Conservation (phyloP, 1,140 invertebrate genomes). For the Aethina tumida region DNA sequence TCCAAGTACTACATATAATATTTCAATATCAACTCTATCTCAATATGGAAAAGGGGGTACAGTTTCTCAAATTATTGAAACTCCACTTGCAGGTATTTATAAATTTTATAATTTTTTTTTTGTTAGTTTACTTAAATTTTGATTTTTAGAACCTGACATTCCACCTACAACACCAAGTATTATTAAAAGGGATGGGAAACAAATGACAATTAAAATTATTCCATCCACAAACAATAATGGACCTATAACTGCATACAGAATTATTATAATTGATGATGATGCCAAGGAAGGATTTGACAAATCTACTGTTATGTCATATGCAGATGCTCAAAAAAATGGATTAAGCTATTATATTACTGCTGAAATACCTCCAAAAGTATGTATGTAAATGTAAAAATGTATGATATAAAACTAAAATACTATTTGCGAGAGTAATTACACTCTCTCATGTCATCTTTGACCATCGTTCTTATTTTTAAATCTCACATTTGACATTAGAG, state of each 20-base stretch:
- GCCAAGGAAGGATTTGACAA: slow-evolving; percentile 48
- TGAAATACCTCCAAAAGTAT: slow-evolving; percentile 49
- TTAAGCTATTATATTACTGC: slow-evolving; percentile 72
- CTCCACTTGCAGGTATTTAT: slow-evolving; percentile 24
- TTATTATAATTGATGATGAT: slow-evolving; percentile 59
- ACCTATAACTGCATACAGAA: slow-evolving; percentile 57
- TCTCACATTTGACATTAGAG: too few relatives aligned
- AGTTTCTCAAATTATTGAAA: slow-evolving; percentile 24
- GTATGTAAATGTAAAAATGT: slow-evolving; percentile 12
- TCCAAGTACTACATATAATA: slow-evolving; percentile 29
- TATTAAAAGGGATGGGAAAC: slow-evolving; percentile 43
- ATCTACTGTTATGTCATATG: slow-evolving; percentile 46
- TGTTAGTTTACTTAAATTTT: slow-evolving; percentile 3
- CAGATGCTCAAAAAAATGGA: slow-evolving; percentile 46
- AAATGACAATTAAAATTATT: slow-evolving; percentile 50
- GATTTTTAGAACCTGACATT: slow-evolving; percentile 46
- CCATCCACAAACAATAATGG: slow-evolving; percentile 60
- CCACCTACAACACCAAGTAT: slow-evolving; percentile 51
- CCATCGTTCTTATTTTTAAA: too few relatives aligned
- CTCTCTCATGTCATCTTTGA: too few relatives aligned
- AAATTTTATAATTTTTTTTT: slow-evolving; percentile 2
- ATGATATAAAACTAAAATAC: too few relatives aligned
- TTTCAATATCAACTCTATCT: slow-evolving; percentile 24
- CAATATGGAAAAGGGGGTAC: slow-evolving; percentile 17
- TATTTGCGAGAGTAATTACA: too few relatives aligned